A percentile compares a stretch with the other conserved stretches of the same genome.
Conservation (phyloP, 2,113 vertebrate genomes). For the Lanius ludovicianus region DNA sequence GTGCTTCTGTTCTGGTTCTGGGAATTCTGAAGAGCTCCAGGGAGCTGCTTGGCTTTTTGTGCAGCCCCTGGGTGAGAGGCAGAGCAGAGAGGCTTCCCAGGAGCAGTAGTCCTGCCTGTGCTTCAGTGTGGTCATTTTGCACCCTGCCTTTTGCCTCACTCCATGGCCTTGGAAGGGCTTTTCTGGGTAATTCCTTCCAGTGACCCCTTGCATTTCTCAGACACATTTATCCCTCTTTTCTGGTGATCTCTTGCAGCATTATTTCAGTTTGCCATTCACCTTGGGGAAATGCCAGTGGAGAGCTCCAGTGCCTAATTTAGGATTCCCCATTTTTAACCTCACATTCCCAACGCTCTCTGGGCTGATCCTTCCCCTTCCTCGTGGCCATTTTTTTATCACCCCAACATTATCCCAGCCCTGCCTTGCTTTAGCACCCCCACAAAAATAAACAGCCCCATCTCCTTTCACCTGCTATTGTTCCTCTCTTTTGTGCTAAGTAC, state of each 20-base stretch:
- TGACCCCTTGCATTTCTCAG: not conserved
- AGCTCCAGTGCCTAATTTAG: not conserved
- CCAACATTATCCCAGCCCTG: not conserved
- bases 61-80: not conserved
- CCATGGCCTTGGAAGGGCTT: not conserved
- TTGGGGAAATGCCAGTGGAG: not conserved
- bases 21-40: not conserved
- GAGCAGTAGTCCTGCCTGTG: not conserved
- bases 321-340: not conserved
- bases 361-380: not conserved
- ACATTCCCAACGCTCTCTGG: not conserved
- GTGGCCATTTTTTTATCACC: not conserved
- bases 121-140: not conserved
- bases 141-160: not conserved
- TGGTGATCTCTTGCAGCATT: not conserved
- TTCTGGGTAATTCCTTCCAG: not conserved
- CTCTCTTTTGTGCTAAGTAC: conserved; percentile 11
- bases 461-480: conserved; percentile 17
- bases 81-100: not conserved
- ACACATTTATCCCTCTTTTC: not conserved
- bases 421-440: not conserved
- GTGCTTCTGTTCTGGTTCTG: not conserved
- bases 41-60: not conserved
- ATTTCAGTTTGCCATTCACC: not conserved
- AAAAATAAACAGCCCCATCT: not conserved